Evolutionary conservation across 1,140 invertebrate genomes (phyloP), one percentile per base, ranked within the genome.

Genomic region (Microplitis demolitor): DNA sequence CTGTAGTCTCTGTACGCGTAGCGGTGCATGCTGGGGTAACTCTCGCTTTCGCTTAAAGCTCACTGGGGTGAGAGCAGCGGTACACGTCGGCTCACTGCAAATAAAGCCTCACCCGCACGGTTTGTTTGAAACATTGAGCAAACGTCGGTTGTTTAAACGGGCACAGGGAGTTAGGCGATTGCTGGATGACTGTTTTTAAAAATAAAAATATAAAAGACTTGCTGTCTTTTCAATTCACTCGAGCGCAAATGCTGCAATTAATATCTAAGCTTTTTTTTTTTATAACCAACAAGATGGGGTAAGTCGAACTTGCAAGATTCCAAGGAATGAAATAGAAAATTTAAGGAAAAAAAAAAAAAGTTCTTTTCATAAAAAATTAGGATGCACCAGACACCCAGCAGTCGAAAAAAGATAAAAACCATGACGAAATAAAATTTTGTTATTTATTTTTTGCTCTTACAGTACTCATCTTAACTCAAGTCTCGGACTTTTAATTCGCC

Each of bases 91-190:
- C 76, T 80, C 74, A 79, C 78, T 79, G 79, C 78, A 80, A 80
- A 80, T 80, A 80, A 80, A 80, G 79, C 77, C 74, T 75, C 77
- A 74, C 76, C 76, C 77, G 76, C 76, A 72, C 67, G 73, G 79
- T 80, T 80, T 80, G 79, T 79, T 80, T 79, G 79, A 80, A 80
- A 80, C 79, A 80, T 80, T 77, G 77, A 79, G 78, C 77, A 80
- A 80, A 80, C 78, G 77, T 78, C 76, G 79, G 78, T 78, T 79
- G 77, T 80, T 80, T 79, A 80, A 79, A 74, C 78, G 76, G 73
- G 66, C 58, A 69, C 56, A 71, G 74, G 76, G 75, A 78, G 72
- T 74, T 78, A 77, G 75, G 69, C 66, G 74, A 60, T 58, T 74
- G 66, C 73, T 53, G 68, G 75, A 72, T 54, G 63, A 45, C 72